These are phyloP conservation scores for Aurelia aurita DNA, from an alignment of 30 jellyfish, hydroid and myxozoan species.

Conservation along the genomic window DNA sequence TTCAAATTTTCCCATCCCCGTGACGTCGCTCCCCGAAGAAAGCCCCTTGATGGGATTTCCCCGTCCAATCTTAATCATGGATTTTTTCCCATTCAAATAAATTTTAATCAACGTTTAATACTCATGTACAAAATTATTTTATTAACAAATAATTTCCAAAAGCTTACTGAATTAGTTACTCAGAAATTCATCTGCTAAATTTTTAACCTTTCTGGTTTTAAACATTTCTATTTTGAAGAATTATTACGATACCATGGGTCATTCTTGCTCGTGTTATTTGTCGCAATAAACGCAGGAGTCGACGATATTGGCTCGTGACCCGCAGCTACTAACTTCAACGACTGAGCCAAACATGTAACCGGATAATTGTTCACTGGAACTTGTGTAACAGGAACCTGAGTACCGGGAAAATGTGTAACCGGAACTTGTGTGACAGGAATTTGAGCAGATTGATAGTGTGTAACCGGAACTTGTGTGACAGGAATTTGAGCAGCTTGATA, in stretches of 20 bases:
- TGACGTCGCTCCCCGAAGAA: no score
- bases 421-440: conserved; percentile 53
- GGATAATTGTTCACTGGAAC: conserved; percentile 48
- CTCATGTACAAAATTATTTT: conserved; percentile 62
- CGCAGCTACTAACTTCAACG: conserved; percentile 31
- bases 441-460: conserved; percentile 13
- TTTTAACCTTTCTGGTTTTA: conserved; percentile 40
- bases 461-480: conserved; percentile 42
- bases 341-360: conserved; percentile 68
- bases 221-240: conserved; percentile 22
- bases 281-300: conserved; percentile 17
- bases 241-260: conserved; percentile 48
- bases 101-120: conserved; percentile 5
- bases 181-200: conserved; percentile 40
- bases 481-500: background rate
- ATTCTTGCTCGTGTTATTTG: background rate
- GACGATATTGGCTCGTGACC: conserved; percentile 45
- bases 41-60: background rate
- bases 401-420: conserved; percentile 34
- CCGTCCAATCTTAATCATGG: background rate
- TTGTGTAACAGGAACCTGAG: conserved; percentile 40
- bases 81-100: background rate
- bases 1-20: no score
- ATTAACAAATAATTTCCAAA: conserved; percentile 66
- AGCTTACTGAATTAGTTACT: conserved; percentile 33